Evolutionary conservation across 2,888 invertebrate genomes (phyloP).

Genomic region (Dinocampus coccinellae): DNA sequence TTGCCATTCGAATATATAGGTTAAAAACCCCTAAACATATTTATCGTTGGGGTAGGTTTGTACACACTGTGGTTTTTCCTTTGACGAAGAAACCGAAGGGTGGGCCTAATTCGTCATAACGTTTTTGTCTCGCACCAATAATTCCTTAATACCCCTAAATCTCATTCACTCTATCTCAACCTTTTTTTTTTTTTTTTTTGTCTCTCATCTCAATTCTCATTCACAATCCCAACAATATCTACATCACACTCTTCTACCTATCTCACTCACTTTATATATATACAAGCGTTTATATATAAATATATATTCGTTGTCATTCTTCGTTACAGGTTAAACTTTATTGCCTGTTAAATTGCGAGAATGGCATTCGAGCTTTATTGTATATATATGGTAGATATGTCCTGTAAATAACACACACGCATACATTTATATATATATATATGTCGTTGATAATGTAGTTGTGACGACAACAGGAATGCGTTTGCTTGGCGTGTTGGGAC

Average conservation of each 20-base stretch:
- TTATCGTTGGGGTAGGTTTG: constrained; percentile 62
- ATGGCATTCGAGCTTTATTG: constrained; percentile 45
- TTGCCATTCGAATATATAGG: constrained; percentile 44
- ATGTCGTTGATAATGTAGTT: constrained; percentile 30
- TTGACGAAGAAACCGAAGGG: constrained; percentile 50
- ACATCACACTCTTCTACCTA: constrained; percentile 22
- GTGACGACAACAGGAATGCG: constrained; percentile 25
- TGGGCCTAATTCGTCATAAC: constrained; percentile 63
- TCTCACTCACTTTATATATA: constrained; percentile 22
- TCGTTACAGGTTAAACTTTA: constrained; percentile 51
- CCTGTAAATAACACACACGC: too few species aligned
- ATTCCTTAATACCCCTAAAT: constrained; percentile 51
- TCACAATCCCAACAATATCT: constrained; percentile 25
- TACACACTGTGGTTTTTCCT: constrained; percentile 45
- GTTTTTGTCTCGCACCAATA: constrained; percentile 54
- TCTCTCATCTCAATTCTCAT: too few species aligned
- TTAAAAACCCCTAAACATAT: constrained; percentile 59
- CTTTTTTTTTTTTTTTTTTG: constrained; percentile 14
- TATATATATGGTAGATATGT: constrained; percentile 22
- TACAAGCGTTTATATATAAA: constrained; percentile 4
- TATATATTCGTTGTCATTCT: constrained; percentile 6
- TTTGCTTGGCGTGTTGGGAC: neutral
- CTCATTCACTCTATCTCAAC: constrained; percentile 38
- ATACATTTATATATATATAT: neutral
- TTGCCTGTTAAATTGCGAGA: constrained; percentile 56